Evolutionary conservation across 2,113 vertebrate genomes (phyloP), one percentile per base, ranked within the genome.

Genomic region (Zosterops pallidus): DNA sequence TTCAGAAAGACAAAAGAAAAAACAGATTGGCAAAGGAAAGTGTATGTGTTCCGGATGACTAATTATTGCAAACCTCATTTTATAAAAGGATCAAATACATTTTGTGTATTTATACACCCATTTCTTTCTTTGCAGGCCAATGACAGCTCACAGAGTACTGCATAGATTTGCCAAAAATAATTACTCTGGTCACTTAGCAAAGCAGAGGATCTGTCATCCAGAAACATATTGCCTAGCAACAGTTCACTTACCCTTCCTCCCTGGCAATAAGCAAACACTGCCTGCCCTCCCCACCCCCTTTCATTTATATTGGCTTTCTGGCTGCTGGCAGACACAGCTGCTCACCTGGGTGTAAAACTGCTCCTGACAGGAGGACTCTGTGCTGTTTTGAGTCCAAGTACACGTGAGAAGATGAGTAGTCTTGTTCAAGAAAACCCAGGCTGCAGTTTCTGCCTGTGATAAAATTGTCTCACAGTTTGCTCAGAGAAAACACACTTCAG

Each of bases 151-250:
- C 42, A 90, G 53, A 72, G 29, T 21, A 65, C 33, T 64, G 57
- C 2, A 1, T 6, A 57, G 67, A 87, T 87, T 85, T 95, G 74
- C 77, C 81, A 91, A 91, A 95, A 95, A 85, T 69, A 91, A 92
- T 95, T 89, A 72, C 39, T 82, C 49, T 57, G 70, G 89, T 86
- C 97, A 95, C 64, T 84, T 92, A 90, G 41, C 49, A 89, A 89
- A 95, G 44, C 65, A 60, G 83, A 84, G 60, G 39, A 77, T 57
- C 62, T 9, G 16, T 74, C 80, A 91, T 90, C 56, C 84, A 90
- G 80, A 83, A 94, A 94, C 64, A 42, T 49, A 90, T 91, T 94
- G 86, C 91, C 67, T 92, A 94, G 89, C 86, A 96, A 86, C 85
- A 77, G 31, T 79, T 82, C 15, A 0, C 39, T 85, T 81, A 65